Conservation (phyloP, 2,888 invertebrate species). For the Piscicola geometra region DNA sequence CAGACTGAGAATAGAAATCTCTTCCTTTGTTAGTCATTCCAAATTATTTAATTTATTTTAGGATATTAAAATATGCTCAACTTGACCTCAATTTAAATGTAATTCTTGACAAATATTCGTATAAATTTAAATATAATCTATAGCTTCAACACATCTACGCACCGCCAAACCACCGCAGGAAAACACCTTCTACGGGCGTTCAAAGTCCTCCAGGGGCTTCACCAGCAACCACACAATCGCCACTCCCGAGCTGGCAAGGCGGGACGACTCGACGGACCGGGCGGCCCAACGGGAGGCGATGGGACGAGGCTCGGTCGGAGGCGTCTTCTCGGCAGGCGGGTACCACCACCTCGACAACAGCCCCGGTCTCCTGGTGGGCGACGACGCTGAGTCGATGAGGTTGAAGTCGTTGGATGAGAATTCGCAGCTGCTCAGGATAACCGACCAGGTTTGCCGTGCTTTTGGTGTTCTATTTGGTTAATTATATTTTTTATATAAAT, state of each 20-base stretch:
- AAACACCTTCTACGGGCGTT: constrained; percentile 1
- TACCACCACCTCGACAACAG: not conserved
- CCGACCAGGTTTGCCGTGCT: not conserved
- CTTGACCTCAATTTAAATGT: no score
- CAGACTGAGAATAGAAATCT: not conserved
- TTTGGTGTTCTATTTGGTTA: no score
- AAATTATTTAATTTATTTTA: no score
- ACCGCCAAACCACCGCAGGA: constrained; percentile 2
- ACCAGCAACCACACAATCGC: not conserved
- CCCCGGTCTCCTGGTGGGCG: not conserved
- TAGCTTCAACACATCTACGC: no score
- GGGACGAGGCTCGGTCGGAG: not conserved
- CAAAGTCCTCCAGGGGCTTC: not conserved
- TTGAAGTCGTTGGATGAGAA: not conserved
- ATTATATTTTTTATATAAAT: no score
- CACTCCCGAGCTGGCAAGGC: not conserved
- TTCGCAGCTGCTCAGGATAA: not conserved
- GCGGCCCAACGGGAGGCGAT: not conserved
- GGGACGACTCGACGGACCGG: not conserved
- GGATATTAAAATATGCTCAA: no score
- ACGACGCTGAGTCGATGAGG: not conserved
- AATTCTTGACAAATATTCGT: no score
- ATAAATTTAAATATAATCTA: no score
- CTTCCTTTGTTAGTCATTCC: not conserved
- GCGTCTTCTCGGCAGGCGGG: not conserved